These are phyloP conservation scores for Idris sp. DNA, from an alignment of 1,140 invertebrate species.

Conservation along the genomic window DNA sequence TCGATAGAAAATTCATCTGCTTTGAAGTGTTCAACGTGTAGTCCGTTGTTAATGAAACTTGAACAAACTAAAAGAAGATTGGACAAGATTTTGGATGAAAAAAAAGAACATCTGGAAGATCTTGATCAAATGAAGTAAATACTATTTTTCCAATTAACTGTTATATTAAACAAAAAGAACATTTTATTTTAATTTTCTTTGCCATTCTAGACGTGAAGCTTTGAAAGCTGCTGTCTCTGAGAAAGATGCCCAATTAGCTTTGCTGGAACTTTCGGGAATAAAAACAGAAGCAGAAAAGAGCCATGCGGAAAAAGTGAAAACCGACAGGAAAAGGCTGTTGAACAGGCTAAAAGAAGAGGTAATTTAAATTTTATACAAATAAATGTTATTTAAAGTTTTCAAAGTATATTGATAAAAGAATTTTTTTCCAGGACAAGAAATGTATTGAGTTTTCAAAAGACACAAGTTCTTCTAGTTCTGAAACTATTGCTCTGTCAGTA, in stretches of 20 bases:
- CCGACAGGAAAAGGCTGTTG: slow-evolving; percentile 82
- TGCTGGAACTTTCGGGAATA: slow-evolving; percentile 88
- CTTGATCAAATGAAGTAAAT: slow-evolving; percentile 88
- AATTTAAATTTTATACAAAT: slow-evolving; percentile 27
- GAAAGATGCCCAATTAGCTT: slow-evolving; percentile 90
- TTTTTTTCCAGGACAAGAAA: slow-evolving; percentile 68
- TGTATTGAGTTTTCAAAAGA: slow-evolving; percentile 67
- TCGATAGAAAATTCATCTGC: slow-evolving; percentile 83
- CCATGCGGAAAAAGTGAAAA: slow-evolving; percentile 81
- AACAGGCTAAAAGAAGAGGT: slow-evolving; percentile 85
- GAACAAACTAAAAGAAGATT: slow-evolving; percentile 81
- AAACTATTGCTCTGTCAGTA: slow-evolving; percentile 54
- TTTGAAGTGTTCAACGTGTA: slow-evolving; percentile 83
- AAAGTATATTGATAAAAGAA: no score
- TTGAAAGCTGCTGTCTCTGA: slow-evolving; percentile 89
- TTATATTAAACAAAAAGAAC: neutral
- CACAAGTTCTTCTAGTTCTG: slow-evolving; percentile 49
- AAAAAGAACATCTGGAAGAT: slow-evolving; percentile 84
- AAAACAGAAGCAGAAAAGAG: slow-evolving; percentile 82
- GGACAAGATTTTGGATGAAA: slow-evolving; percentile 80
- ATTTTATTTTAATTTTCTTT: neutral
- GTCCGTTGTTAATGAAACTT: slow-evolving; percentile 80
- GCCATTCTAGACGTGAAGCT: slow-evolving; percentile 84
- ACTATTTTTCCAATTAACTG: neutral
- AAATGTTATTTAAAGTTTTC: no score